Base-by-base conservation (phyloP, 1,140 invertebrate genomes). In the Heliothis virescens region DNA sequence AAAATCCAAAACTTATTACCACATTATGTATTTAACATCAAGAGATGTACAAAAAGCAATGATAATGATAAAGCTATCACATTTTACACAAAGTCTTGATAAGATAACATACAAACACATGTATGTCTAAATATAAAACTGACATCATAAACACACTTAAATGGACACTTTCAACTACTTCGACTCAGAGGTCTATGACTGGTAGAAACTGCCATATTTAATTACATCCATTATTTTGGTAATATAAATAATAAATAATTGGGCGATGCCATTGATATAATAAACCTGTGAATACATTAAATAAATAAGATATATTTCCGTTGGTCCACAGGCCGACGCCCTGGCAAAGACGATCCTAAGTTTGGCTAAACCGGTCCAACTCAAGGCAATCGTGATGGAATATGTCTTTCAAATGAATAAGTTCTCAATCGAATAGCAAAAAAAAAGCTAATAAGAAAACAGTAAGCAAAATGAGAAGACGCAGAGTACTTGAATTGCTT, bases 31-130 rank as follows among this genome's bases (percentile, higher is more conserved):
- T 11, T 47, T 12, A 65, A 47, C 29, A 41, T 34, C n/a, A 34
- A 65, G n/a, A 65, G 62, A 47, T 65, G 34, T 65, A 41, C n/a
- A 65, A 12, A 41, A 65, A 63, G 29, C 29, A 55, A 55, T 55
- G 55, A 18, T 10, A 59, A 10, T 63, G 60, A 65, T 65, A 65
- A 65, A 65, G 13, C 3, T 65, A 41, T 65, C 34, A 47, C n/a
- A 63, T 41, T 47, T 12, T 16, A 65, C 3, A 65, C 29, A 65
- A 18, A 15, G 21, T 60, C 18, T 60, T 47, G 62, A 65, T 65
- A 65, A 65, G 62, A 65, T 65, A 65, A 12, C 5, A n/a, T 12
- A n/a, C 5, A 47, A 65, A 65, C 62, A 65, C n/a, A 65, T 47
- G 34, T 65, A 7, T 18, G n/a, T 65, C 62, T 65, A 65, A 65